A percentile compares a stretch with the other conserved stretches of the same genome.
These are phyloP conservation scores for Mylabris phalerata DNA, from an alignment of 1,140 invertebrate species.

Conservation along the genomic window DNA sequence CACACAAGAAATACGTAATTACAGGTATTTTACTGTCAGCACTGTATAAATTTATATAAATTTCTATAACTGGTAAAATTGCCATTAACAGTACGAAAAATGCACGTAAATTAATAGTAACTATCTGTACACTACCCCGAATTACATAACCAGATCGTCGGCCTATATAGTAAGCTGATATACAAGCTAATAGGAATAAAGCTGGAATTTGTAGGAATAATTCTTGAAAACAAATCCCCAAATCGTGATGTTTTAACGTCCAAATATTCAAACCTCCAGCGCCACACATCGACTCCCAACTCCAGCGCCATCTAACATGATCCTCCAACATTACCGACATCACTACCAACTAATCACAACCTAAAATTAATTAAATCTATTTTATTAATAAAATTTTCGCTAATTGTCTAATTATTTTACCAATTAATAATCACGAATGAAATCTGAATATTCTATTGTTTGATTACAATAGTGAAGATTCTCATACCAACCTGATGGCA, in stretches of 20 bases:
- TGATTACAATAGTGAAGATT: too few species aligned
- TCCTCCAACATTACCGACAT: conserved; percentile 6
- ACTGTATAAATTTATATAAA: conserved; percentile 48
- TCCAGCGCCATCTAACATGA: conserved; percentile 46
- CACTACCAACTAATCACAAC: not conserved
- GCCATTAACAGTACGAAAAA: conserved; percentile 54
- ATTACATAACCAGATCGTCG: conserved; percentile 50
- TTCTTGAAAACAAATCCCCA: conserved; percentile 76
- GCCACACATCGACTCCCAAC: conserved; percentile 69
- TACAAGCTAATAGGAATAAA: conserved; percentile 54
- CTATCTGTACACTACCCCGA: conserved; percentile 51
- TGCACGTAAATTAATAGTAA: conserved; percentile 55
- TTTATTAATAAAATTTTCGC: too few species aligned
- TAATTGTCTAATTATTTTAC: too few species aligned
- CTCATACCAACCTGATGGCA: too few species aligned
- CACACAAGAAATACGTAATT: conserved; percentile 62
- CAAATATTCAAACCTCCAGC: conserved; percentile 56
- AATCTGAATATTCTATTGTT: too few species aligned
- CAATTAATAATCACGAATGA: too few species aligned
- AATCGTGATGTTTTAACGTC: conserved; percentile 58
- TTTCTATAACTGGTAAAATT: conserved; percentile 56
- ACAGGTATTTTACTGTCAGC: conserved; percentile 39
- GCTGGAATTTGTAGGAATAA: conserved; percentile 64
- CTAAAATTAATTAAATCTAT: not conserved
- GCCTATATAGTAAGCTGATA: conserved; percentile 71